Evolutionary conservation across 1,140 invertebrate genomes (phyloP), one percentile per base, ranked within the genome.

Genomic region (Zelostemma sp.): DNA sequence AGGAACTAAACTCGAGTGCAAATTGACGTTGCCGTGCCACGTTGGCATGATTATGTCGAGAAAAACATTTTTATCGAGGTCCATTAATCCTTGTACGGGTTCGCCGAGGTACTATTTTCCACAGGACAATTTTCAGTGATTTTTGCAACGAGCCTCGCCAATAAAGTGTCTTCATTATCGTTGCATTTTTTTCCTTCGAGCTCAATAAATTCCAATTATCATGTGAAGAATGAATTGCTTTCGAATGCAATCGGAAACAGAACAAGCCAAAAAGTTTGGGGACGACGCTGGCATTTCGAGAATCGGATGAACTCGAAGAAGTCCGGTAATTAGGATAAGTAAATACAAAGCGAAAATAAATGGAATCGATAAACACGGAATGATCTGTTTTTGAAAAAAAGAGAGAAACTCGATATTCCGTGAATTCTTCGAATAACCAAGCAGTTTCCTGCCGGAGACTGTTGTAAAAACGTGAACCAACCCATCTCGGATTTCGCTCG

Each of bases 401-500:
- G 56, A 25, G 61, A 58, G 73, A 68, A 77, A 77, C 68, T 73
- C 63, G 68, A 77, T 77, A 77, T 73, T 75, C 68, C 68, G 68
- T 72, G 63, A 72, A 75, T 77, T 75, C 73, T 65, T 68, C 73
- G 71, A 75, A 77, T 75, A 72, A 63, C 68, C 66, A 47, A 66
- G 46, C 57, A 77, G 73, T 73, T 77, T 75, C 73, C 75, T 77
- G 71, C 49, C 46, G 17, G 61, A 35, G 49, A 53, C 50, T 59
- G 35, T 41, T 40, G 59, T 72, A 69, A 72, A 74, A 71, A 75
- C 64, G 63, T 67, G 68, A 69, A 38, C 66, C 54, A 61, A 62
- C 46, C 53, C 69, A 66, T 72, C 78, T 80, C 78, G 60, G 66
- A 73, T 80, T 78, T 79, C 78, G 68, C 61, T 67, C 51, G 61